These are phyloP conservation scores for Bombus soroeensis DNA, from an alignment of 1,140 invertebrate genomes.

Conservation along the genomic window DNA sequence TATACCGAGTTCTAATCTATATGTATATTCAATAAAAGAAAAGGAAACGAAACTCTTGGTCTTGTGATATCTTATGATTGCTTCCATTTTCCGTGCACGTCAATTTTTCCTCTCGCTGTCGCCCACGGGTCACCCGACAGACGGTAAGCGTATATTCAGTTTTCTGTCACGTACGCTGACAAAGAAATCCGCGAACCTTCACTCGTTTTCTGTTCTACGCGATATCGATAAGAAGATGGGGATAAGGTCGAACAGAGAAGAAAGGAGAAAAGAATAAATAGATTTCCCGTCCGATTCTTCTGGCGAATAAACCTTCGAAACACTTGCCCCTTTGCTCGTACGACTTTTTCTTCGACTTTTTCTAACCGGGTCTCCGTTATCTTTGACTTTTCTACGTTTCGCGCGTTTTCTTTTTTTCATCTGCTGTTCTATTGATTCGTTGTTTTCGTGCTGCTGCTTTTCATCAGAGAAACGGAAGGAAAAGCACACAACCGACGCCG, in stretches of 20 bases:
- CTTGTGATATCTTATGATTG: not conserved
- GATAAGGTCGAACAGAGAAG: not conserved
- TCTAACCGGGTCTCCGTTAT: no score
- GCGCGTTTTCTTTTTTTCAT: no score
- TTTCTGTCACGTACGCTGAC: constrained; percentile 30
- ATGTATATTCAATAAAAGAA: no score
- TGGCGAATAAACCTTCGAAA: constrained; percentile 4
- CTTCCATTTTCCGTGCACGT: not conserved
- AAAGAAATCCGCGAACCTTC: not conserved
- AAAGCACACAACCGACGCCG: no score
- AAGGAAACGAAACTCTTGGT: no score
- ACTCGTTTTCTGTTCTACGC: not conserved
- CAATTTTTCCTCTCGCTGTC: not conserved
- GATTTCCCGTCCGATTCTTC: not conserved
- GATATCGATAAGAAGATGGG: not conserved
- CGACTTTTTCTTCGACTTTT: no score
- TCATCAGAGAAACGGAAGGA: not conserved
- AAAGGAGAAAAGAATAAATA: not conserved
- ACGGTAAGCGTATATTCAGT: not conserved
- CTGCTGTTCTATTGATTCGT: no score
- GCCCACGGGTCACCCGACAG: not conserved
- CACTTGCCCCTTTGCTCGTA: not conserved
- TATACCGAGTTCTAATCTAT: no score
- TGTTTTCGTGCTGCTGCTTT: no score
- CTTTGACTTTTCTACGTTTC: not conserved